phyloP scores from a whole-genome alignment of 2,797 vertebrate species.

The Falco peregrinus region DNA sequence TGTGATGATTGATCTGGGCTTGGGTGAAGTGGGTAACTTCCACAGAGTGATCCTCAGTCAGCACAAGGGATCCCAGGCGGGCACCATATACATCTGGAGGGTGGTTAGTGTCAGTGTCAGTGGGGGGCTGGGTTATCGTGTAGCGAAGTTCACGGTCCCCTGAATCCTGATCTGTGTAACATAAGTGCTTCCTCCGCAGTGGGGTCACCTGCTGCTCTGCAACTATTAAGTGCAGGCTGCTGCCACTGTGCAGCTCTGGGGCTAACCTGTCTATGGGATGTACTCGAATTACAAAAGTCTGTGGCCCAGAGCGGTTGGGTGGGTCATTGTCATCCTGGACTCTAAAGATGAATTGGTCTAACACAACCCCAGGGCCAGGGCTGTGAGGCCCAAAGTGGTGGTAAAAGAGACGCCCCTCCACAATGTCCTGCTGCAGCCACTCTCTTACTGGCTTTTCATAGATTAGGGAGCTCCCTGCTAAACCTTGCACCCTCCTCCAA shows the following conservation, averaged over 20 bases:
- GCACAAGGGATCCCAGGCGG: constrained; percentile 84
- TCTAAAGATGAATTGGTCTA: constrained; percentile 88
- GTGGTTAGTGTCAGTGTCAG: constrained; percentile 90
- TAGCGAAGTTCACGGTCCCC: constrained; percentile 92
- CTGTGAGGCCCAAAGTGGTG: constrained; percentile 89
- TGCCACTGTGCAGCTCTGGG: constrained; percentile 85
- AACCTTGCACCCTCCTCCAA: constrained; percentile 83
- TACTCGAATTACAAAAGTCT: constrained; percentile 86
- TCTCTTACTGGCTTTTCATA: constrained; percentile 90
- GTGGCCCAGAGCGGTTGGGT: constrained; percentile 87
- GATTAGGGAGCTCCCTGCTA: constrained; percentile 73
- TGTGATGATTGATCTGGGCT: constrained; percentile 97
- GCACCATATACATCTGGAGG: constrained; percentile 64
- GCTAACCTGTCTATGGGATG: constrained; percentile 90
- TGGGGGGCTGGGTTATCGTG: constrained; percentile 85
- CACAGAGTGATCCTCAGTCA: constrained; percentile 86
- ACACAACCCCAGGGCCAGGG: constrained; percentile 80
- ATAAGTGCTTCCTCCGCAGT: constrained; percentile 88
- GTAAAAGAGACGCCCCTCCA: constrained; percentile 89
- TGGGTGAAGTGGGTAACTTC: constrained; percentile 91
- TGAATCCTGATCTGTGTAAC: constrained; percentile 93
- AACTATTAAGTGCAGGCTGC: constrained; percentile 89
- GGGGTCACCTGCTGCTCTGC: constrained; percentile 92
- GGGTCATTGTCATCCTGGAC: constrained; percentile 96
- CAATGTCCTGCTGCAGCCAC: constrained; percentile 92